Evolutionary conservation across 2,797 vertebrate species (phyloP).

Genomic region (Halcyon chelicuti): DNA sequence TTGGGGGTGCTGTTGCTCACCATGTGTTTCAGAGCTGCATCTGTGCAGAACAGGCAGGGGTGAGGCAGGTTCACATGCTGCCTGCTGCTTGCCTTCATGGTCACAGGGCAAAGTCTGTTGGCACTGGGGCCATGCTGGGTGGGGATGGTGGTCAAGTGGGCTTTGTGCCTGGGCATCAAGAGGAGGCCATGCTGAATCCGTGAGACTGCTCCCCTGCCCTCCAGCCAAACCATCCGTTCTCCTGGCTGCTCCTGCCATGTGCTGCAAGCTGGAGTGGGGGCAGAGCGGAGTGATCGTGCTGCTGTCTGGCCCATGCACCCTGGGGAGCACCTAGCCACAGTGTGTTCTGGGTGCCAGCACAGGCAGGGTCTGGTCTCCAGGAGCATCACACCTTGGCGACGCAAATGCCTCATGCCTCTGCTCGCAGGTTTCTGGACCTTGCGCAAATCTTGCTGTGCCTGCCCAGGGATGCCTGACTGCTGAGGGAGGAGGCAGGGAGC

Average conservation of each 20-base stretch:
- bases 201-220: background rate
- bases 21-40: rapidly evolving
- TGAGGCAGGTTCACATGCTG: rapidly evolving
- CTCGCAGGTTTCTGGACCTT: background rate
- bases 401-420: background rate
- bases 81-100: background rate
- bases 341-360: background rate
- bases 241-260: background rate
- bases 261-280: rapidly evolving
- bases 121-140: rapidly evolving
- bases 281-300: rapidly evolving
- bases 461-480: background rate
- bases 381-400: background rate
- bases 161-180: background rate
- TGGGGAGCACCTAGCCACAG: rapidly evolving
- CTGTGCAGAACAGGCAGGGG: background rate
- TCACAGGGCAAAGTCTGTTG: background rate
- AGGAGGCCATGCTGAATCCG: background rate
- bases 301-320: background rate
- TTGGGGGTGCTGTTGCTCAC: rapidly evolving
- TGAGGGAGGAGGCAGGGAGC: background rate
- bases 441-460: background rate
- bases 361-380: background rate
- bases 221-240: background rate
- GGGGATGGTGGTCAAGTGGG: background rate